Evolutionary conservation across 2,113 vertebrate species (phyloP).

Genomic region (Brevimyrus niger): DNA sequence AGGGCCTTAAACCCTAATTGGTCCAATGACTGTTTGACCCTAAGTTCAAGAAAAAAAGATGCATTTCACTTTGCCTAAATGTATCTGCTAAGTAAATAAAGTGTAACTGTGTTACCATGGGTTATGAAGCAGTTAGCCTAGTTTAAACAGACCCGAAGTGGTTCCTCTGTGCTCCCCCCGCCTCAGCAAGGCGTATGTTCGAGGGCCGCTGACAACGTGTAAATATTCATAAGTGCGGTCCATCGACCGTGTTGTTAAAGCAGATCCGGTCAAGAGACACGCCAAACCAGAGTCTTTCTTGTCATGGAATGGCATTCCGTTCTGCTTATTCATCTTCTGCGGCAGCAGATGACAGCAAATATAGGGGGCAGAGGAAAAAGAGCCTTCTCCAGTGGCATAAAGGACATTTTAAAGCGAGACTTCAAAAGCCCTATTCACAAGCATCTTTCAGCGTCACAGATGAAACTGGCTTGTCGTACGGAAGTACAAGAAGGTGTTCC

Average conservation of each 20-base stretch:
- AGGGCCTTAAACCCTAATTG: neutral
- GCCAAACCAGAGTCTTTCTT: neutral
- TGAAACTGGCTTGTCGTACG: neutral
- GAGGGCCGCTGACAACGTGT: neutral
- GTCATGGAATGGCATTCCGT: neutral
- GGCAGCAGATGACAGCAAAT: neutral
- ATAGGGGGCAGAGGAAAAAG: neutral
- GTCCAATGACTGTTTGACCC: neutral
- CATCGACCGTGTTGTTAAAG: neutral
- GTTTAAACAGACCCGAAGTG: neutral
- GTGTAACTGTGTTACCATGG: neutral
- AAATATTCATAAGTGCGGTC: neutral
- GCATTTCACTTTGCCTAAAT: neutral
- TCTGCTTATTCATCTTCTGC: neutral
- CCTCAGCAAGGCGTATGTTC: neutral
- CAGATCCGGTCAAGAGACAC: neutral
- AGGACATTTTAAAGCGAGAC: neutral
- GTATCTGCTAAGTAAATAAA: neutral
- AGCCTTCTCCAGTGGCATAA: neutral
- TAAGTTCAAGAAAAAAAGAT: neutral
- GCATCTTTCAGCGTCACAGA: neutral
- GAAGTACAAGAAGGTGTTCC: neutral
- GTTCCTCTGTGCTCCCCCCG: too few relatives aligned
- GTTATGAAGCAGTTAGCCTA: neutral
- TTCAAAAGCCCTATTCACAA: slow-evolving; percentile 7